These are phyloP conservation scores for Ennomos quercinarius DNA, from an alignment of 2,888 invertebrate genomes.

Conservation along the genomic window DNA sequence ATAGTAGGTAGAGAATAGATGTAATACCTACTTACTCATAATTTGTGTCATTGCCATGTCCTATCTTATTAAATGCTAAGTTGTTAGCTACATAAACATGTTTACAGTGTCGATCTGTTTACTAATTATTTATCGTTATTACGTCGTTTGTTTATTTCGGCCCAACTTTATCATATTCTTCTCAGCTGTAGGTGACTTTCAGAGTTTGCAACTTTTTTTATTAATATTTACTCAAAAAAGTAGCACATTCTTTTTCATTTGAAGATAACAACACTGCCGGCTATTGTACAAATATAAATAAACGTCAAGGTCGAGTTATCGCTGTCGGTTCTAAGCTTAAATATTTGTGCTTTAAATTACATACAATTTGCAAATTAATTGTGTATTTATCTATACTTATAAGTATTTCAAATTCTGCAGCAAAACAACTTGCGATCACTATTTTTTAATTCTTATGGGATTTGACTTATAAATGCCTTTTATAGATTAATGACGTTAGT, in stretches of 20 bases:
- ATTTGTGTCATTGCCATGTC: constrained; percentile 43
- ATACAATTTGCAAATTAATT: not conserved
- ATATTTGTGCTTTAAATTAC: constrained; percentile 22
- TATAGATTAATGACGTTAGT: no score
- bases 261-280: not conserved
- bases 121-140: constrained; percentile 9
- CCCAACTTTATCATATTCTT: constrained; percentile 19
- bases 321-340: not conserved
- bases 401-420: no score
- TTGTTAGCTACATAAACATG: constrained; percentile 32
- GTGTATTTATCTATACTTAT: no score
- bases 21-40: constrained; percentile 19
- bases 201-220: constrained; percentile 4
- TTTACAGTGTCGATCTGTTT: constrained; percentile 15
- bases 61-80: constrained; percentile 42
- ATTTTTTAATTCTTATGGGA: no score
- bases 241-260: constrained; percentile 3
- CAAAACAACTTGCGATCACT: no score
- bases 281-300: constrained; percentile 2
- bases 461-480: no score
- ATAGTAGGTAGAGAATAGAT: no score
- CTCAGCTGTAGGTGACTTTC: constrained; percentile 12
- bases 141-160: constrained; percentile 4
- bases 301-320: constrained; percentile 4
- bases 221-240: no score